Percentiles rank a stretch among this genome's conserved stretches.
Evolutionary conservation across 92 coral and sea anemone genomes (phyloP).

Genomic region (Palythoa heliodiscus): DNA sequence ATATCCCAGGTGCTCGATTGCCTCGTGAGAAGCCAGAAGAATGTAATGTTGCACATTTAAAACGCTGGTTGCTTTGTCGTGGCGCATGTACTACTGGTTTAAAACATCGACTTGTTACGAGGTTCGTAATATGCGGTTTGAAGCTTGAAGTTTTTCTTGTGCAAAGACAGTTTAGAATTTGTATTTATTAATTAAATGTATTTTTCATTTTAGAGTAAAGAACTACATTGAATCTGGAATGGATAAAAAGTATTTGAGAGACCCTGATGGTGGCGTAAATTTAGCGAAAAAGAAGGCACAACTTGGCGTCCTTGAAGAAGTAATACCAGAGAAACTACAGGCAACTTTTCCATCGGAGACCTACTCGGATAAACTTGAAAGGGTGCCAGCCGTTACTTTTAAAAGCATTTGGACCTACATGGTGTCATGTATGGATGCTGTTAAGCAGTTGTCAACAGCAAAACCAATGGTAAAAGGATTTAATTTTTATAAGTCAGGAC

Average conservation of each 20-base stretch:
- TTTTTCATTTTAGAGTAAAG: constrained; percentile 19
- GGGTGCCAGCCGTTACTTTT: constrained; percentile 44
- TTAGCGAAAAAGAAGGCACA: constrained; percentile 29
- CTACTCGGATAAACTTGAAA: not conserved
- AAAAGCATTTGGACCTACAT: constrained; percentile 46
- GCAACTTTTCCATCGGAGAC: constrained; percentile 19
- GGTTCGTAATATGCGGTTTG: too few species aligned
- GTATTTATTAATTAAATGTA: not conserved
- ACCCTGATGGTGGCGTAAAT: constrained; percentile 11
- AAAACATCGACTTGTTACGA: too few species aligned
- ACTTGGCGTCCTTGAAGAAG: constrained; percentile 42
- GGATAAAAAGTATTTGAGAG: constrained; percentile 4
- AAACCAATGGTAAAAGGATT: constrained; percentile 43
- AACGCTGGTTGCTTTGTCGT: too few species aligned
- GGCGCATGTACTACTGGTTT: too few species aligned
- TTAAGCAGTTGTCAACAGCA: constrained; percentile 50
- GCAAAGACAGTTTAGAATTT: not conserved
- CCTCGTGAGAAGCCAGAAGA: too few species aligned
- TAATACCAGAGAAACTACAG: constrained; percentile 16
- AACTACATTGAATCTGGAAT: constrained; percentile 33
- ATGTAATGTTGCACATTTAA: too few species aligned
- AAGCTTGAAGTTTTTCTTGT: not conserved
- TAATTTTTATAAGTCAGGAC: constrained; percentile 49
- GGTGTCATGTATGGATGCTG: constrained; percentile 33
- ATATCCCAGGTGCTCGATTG: too few species aligned